Evolutionary conservation across 2,888 invertebrate genomes (phyloP), one percentile per base, ranked within the genome.

Genomic region (Thereva nobilitata): DNA sequence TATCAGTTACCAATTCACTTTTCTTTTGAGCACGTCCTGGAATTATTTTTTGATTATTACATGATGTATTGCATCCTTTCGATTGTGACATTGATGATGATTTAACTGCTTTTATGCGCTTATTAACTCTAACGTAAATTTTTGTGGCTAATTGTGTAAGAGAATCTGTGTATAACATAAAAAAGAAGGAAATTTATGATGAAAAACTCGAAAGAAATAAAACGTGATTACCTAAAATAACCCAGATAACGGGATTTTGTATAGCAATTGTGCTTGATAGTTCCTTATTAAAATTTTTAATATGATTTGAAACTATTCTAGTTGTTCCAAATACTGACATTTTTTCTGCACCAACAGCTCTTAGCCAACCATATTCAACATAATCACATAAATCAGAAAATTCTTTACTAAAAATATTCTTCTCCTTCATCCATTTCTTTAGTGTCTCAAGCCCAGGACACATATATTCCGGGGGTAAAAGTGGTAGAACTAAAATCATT

Each of bases 321-420:
- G 72, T 70, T 6, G 74, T 71, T 8, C 75, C 75, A 49, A 75
- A 75, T n/a, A 75, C 74, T 4, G 75, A 75, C 72, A 75, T 75
- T 67, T 74, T 74, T n/a, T 74, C 74, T 4, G 73, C 72, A 23
- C 74, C 74, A n/a, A 74, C 69, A 1, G 68, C 70, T 9, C 73
- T 70, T 1, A 75, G 41, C 75, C 75, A 75, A 38, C 56, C 68
- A 8, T 73, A 63, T 55, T 75, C 75, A n/a, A 74, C 70, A 57
- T 74, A 73, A n/a, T 73, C 68, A 42, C 73, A 73, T 35, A 75
- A 67, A 34, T 67, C 70, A 2, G 70, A 66, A 0, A 73, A 64
- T 4, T 63, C 64, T 4, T 61, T 45, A 1, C 71, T 70, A 42
- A 70, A 72, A 6, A 74, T 72, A 52, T 66, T 69, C 55, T 75